These are phyloP conservation scores for Ceyx margarethae DNA, from an alignment of 2,113 vertebrate genomes.

Conservation along the genomic window DNA sequence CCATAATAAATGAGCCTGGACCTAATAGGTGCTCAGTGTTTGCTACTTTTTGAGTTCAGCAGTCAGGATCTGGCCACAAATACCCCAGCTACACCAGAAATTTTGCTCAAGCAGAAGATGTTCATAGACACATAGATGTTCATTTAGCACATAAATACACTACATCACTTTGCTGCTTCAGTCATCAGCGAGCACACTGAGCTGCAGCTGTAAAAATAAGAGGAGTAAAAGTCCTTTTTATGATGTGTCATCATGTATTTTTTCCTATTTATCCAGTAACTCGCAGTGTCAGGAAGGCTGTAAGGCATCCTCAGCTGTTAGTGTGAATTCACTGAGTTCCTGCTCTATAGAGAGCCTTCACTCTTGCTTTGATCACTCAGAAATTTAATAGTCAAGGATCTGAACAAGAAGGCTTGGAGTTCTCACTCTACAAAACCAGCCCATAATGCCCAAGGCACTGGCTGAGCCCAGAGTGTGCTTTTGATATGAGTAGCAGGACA, in stretches of 20 bases:
- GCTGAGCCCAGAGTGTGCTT: neutral
- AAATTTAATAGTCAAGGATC: neutral
- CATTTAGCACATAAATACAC: neutral
- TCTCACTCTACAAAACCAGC: neutral
- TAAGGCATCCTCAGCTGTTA: neutral
- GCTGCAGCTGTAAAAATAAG: conserved; percentile 21
- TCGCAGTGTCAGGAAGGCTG: neutral
- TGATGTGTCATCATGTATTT: neutral
- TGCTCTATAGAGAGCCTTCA: neutral
- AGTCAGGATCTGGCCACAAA: neutral
- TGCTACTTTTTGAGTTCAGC: neutral
- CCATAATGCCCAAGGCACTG: neutral
- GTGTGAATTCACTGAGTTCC: neutral
- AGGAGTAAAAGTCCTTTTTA: conserved; percentile 14
- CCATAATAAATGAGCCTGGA: neutral
- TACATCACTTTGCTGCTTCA: neutral
- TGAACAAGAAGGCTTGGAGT: neutral
- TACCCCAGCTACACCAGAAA: neutral
- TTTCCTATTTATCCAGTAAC: conserved; percentile 20
- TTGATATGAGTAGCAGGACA: neutral
- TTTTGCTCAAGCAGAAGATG: neutral
- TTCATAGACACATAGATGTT: neutral
- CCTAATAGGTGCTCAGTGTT: neutral
- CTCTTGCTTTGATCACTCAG: neutral
- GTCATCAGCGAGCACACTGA: neutral